Evolutionary conservation across 2,888 invertebrate species (phyloP).

Genomic region (Amphipyra berbera): DNA sequence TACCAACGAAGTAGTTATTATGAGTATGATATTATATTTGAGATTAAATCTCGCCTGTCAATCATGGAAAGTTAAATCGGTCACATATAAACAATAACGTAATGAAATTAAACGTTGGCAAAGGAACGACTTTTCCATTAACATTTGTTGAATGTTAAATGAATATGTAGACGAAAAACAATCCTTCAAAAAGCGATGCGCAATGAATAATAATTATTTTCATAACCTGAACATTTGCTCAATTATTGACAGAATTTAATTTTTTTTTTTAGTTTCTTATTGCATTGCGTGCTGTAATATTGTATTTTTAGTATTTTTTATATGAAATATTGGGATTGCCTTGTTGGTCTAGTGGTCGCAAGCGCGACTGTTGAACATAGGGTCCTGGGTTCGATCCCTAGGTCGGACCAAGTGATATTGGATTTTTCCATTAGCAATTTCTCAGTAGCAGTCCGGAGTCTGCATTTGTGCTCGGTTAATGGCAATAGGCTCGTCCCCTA

Average conservation of each 20-base stretch:
- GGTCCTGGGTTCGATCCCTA: too few species aligned
- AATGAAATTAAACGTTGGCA: slow-evolving; percentile 5
- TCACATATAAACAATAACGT: neutral
- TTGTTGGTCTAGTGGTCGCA: too few species aligned
- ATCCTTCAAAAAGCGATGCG: neutral
- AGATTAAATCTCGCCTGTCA: neutral
- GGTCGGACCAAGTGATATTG: too few species aligned
- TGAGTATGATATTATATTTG: too few species aligned
- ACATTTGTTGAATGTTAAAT: slow-evolving; percentile 2
- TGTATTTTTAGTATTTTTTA: neutral
- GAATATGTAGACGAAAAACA: slow-evolving; percentile 1
- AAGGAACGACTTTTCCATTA: slow-evolving; percentile 2
- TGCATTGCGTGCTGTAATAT: neutral
- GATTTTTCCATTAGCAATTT: too few species aligned
- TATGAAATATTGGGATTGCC: neutral
- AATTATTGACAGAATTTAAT: neutral
- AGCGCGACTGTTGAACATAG: too few species aligned
- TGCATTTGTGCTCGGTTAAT: too few species aligned
- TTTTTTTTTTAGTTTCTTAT: neutral
- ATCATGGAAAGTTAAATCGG: neutral
- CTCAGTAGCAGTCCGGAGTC: too few species aligned
- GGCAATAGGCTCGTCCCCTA: too few species aligned
- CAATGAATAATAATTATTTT: neutral
- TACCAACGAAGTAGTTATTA: too few species aligned
- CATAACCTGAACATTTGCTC: neutral